Percentiles rank a stretch among this genome's conserved stretches.
phyloP scores from a whole-genome alignment of 2,797 vertebrate genomes.

The Pygocentrus nattereri region DNA sequence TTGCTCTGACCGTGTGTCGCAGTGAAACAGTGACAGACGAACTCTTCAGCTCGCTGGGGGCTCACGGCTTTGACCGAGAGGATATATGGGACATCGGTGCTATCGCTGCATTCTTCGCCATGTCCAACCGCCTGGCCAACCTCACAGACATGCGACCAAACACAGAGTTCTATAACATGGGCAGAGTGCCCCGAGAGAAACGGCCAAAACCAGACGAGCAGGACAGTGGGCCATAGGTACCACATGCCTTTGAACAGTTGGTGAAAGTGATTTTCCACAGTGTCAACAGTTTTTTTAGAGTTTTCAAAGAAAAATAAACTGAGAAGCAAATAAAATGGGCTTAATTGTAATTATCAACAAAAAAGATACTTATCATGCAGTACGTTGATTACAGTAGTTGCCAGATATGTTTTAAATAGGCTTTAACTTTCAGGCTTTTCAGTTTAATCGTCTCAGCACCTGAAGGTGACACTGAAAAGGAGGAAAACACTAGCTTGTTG shows the following conservation, averaged over 20 bases:
- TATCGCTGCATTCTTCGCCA: constrained; percentile 86
- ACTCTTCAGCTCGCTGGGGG: constrained; percentile 81
- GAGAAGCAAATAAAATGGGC: too few species aligned
- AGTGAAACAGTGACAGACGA: constrained; percentile 84
- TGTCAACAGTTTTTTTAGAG: not conserved
- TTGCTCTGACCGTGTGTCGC: constrained; percentile 83
- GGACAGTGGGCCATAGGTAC: not conserved
- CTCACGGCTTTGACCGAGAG: constrained; percentile 84
- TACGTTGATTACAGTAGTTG: too few species aligned
- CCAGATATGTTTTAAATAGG: not conserved
- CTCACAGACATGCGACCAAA: constrained; percentile 84
- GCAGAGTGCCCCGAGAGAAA: constrained; percentile 75
- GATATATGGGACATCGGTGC: constrained; percentile 88
- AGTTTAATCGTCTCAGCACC: not conserved
- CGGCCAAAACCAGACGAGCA: constrained; percentile 38
- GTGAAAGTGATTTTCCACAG: not conserved
- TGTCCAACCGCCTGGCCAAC: constrained; percentile 87
- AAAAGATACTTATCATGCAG: too few species aligned
- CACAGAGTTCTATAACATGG: constrained; percentile 85
- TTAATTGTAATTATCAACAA: too few species aligned
- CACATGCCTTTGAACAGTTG: not conserved
- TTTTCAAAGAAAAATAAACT: too few species aligned
- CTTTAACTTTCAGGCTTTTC: not conserved
- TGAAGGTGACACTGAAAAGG: not conserved
- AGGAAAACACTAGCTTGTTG: not conserved